Percentiles rank a stretch among this genome's conserved stretches.
Conservation (phyloP, 2,888 invertebrate genomes). For the Platypus cylindrus region DNA sequence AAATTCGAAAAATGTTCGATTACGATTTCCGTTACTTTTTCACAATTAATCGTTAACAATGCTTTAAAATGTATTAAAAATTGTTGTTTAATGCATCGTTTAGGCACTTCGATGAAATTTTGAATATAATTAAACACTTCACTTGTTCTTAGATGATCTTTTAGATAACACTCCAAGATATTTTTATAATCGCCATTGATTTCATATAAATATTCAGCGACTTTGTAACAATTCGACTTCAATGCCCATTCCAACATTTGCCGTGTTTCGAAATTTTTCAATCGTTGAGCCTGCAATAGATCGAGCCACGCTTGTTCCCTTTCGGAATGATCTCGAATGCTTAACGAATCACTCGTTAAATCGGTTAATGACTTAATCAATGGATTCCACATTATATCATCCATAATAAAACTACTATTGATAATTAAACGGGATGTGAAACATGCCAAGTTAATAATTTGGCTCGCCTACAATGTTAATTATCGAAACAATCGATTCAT, state of each 20-base stretch:
- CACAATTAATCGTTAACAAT: slow-evolving; percentile 46
- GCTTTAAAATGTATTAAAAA: slow-evolving; percentile 36
- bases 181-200: slow-evolving; percentile 43
- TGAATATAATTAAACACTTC: slow-evolving; percentile 48
- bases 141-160: slow-evolving; percentile 46
- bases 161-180: slow-evolving; percentile 55
- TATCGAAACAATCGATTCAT: slow-evolving; percentile 2
- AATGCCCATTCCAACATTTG: slow-evolving; percentile 48
- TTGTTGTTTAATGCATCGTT: slow-evolving; percentile 37
- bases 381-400: slow-evolving; percentile 40
- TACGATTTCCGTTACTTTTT: slow-evolving; percentile 49
- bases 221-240: slow-evolving; percentile 54
- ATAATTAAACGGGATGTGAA: slow-evolving; percentile 31
- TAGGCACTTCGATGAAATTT: slow-evolving; percentile 33
- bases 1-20: slow-evolving; percentile 41
- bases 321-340: slow-evolving; percentile 46
- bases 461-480: slow-evolving; percentile 35
- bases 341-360: slow-evolving; percentile 23
- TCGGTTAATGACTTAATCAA: slow-evolving; percentile 40
- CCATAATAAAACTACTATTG: slow-evolving; percentile 29
- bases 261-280: slow-evolving; percentile 44
- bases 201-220: slow-evolving; percentile 58
- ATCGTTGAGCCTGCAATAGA: slow-evolving; percentile 47
- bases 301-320: slow-evolving; percentile 63
- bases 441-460: slow-evolving; percentile 35